Evolutionary conservation across 1,140 invertebrate genomes (phyloP).

Genomic region (Listronotus bonariensis): DNA sequence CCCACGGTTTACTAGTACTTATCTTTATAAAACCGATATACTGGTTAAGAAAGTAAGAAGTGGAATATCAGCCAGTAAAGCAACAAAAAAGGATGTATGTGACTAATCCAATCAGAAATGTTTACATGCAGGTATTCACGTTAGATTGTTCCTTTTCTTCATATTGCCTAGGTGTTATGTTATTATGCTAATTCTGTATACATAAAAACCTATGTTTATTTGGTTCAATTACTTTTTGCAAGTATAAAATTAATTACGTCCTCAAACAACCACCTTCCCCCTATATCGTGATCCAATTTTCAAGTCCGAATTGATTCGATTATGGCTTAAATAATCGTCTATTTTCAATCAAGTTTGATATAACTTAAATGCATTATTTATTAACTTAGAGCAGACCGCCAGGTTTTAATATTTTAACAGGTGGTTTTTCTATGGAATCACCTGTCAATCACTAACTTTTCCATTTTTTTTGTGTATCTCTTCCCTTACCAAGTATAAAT

Average conservation of each 20-base stretch:
- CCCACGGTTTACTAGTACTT: too few species aligned
- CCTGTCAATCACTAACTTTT: constrained; percentile 26
- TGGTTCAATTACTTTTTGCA: too few species aligned
- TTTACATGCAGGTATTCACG: too few species aligned
- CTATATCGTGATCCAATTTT: constrained; percentile 43
- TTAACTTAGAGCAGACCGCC: constrained; percentile 12
- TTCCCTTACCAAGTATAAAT: constrained; percentile 6
- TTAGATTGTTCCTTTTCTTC: too few species aligned
- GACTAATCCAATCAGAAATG: too few species aligned
- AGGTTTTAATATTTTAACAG: constrained; percentile 28
- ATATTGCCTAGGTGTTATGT: too few species aligned
- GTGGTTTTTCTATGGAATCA: constrained; percentile 28
- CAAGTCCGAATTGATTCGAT: constrained; percentile 36
- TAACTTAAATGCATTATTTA: constrained; percentile 33
- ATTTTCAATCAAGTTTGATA: constrained; percentile 41
- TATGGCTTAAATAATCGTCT: constrained; percentile 37
- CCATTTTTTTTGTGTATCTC: constrained; percentile 12
- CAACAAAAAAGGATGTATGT: too few species aligned
- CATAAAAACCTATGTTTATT: too few species aligned
- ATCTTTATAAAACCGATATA: too few species aligned
- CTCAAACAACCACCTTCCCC: not conserved
- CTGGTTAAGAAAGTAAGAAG: too few species aligned
- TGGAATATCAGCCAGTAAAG: too few species aligned
- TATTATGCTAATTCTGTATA: too few species aligned
- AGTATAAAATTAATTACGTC: not conserved